Percentiles rank a stretch among this genome's conserved stretches.
phyloP scores from a whole-genome alignment of 2,797 vertebrate genomes.

The Muscicapa striata region DNA sequence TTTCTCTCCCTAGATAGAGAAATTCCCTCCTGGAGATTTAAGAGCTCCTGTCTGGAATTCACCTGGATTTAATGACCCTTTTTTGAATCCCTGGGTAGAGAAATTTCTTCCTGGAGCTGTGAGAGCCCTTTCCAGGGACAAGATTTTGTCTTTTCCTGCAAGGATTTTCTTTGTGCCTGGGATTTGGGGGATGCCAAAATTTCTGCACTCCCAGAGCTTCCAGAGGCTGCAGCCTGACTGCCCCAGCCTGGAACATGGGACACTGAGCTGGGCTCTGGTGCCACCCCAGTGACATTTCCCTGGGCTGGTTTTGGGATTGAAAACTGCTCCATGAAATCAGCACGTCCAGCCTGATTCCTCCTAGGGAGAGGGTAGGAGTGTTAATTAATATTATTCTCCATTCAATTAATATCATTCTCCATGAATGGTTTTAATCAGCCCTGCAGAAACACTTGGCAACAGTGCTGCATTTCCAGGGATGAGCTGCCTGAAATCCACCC shows the following conservation, averaged over 20 bases:
- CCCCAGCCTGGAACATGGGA: neutral
- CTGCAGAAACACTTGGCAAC: neutral
- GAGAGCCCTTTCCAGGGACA: neutral
- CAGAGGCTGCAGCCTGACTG: neutral
- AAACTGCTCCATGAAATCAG: neutral
- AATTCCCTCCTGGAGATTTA: too few species aligned
- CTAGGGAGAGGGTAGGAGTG: neutral
- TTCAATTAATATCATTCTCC: neutral
- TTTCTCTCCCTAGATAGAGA: too few species aligned
- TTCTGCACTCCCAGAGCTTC: neutral
- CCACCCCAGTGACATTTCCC: neutral
- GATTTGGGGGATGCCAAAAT: neutral
- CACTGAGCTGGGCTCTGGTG: neutral
- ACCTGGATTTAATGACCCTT: accelerated
- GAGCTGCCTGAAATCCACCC: neutral
- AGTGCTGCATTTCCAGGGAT: neutral
- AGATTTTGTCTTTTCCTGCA: neutral
- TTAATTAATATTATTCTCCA: neutral
- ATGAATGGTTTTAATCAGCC: neutral
- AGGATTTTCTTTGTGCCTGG: neutral
- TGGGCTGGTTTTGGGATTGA: neutral
- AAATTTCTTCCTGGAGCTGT: neutral
- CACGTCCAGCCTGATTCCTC: neutral
- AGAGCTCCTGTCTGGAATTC: neutral
- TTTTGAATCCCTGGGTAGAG: neutral